Evolutionary conservation across 1,140 invertebrate genomes (phyloP).

Genomic region (Akabosia matsudoensis): DNA sequence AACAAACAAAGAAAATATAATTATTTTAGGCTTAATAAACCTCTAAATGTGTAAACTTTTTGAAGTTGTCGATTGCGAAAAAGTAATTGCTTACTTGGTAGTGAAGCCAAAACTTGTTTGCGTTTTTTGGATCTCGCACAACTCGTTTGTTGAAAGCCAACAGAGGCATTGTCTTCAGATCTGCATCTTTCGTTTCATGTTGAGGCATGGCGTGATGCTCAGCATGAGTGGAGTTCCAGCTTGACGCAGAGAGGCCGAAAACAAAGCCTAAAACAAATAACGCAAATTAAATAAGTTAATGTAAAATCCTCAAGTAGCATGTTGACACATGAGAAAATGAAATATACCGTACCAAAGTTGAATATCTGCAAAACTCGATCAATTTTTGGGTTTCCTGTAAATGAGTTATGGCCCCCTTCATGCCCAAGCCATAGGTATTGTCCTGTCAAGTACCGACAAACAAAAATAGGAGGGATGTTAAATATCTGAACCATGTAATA

Average conservation of each 20-base stretch:
- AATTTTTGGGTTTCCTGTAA: constrained; percentile 17
- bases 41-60: too few relatives aligned
- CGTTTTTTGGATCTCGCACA: neutral
- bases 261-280: constrained; percentile 12
- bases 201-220: constrained; percentile 24
- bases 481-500: too few relatives aligned
- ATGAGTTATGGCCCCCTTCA: constrained; percentile 14
- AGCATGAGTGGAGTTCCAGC: constrained; percentile 2
- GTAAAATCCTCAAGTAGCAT: too few relatives aligned
- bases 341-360: neutral
- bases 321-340: neutral
- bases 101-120: neutral
- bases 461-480: neutral
- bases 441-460: neutral
- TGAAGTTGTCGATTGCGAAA: too few relatives aligned
- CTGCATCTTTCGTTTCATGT: constrained; percentile 11
- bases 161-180: constrained; percentile 10
- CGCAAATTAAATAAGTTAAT: neutral
- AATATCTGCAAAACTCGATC: neutral
- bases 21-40: too few relatives aligned
- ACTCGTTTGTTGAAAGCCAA: neutral
- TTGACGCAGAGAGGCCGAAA: neutral
- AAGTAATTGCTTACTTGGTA: neutral
- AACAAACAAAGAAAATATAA: neutral
- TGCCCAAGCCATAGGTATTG: neutral